A percentile compares a stretch with the other conserved stretches of the same genome.
Evolutionary conservation across 2,888 invertebrate genomes (phyloP).

Genomic region (Drosophila yooni): DNA sequence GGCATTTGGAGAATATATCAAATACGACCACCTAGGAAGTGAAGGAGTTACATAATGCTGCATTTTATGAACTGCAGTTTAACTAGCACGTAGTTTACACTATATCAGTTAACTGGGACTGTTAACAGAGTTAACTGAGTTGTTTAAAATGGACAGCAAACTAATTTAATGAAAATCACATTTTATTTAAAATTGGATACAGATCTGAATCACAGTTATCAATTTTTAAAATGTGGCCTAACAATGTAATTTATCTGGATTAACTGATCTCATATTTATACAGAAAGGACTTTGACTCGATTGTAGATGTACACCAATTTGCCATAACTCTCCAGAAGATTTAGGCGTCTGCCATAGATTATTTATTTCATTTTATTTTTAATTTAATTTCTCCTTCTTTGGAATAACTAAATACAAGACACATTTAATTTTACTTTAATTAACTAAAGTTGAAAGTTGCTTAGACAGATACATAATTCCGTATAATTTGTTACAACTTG

Average conservation of each 20-base stretch:
- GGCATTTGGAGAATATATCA: slow-evolving; percentile 15
- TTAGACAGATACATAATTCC: background rate
- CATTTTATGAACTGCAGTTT: background rate
- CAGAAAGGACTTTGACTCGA: background rate
- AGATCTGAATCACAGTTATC: background rate
- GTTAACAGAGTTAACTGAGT: background rate
- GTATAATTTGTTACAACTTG: accelerated
- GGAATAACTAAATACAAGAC: background rate
- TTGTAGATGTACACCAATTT: background rate
- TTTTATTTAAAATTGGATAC: background rate
- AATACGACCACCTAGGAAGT: background rate
- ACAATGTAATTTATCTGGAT: background rate
- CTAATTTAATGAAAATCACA: background rate
- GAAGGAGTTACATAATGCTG: background rate
- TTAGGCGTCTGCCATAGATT: background rate
- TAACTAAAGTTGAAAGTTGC: background rate
- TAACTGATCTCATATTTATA: background rate
- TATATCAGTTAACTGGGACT: background rate
- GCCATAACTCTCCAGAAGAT: background rate
- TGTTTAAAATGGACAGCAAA: background rate
- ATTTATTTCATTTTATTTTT: background rate
- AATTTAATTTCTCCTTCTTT: background rate
- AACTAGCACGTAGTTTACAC: background rate
- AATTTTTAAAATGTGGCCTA: background rate
- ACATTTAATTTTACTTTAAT: background rate